Conservation (phyloP, 1,140 invertebrate species). For the Formica exsecta region DNA sequence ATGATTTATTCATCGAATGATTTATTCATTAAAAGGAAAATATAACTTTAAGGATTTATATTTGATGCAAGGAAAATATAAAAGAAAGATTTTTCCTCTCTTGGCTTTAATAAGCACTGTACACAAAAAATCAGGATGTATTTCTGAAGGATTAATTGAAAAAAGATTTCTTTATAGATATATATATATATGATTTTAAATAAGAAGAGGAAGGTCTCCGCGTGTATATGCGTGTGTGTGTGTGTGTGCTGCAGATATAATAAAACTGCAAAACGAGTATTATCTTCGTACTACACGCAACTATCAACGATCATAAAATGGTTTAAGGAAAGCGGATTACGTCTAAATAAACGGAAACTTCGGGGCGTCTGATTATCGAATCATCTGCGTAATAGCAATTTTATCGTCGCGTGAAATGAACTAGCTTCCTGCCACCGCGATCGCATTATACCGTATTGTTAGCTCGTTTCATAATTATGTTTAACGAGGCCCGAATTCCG, state of each 20-base stretch:
- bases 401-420: constrained; percentile 26
- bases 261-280: neutral
- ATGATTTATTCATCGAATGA: no score
- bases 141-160: neutral
- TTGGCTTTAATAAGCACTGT: neutral
- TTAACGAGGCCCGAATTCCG: constrained; percentile 18
- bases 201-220: neutral
- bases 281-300: neutral
- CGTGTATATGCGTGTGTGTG: no score
- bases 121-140: neutral
- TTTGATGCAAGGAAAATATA: neutral
- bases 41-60: neutral
- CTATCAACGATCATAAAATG: neutral
- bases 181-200: neutral
- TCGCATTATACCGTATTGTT: constrained; percentile 40
- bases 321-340: constrained; percentile 27
- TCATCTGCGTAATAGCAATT: constrained; percentile 58
- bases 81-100: neutral
- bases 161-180: neutral
- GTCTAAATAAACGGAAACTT: constrained; percentile 47
- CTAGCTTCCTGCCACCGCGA: constrained; percentile 12
- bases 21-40: neutral
- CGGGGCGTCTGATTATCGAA: constrained; percentile 50
- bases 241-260: no score
- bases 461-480: constrained; percentile 39